Evolutionary conservation across 2,113 vertebrate species (phyloP).

Genomic region (Chlorodrepanis virens): DNA sequence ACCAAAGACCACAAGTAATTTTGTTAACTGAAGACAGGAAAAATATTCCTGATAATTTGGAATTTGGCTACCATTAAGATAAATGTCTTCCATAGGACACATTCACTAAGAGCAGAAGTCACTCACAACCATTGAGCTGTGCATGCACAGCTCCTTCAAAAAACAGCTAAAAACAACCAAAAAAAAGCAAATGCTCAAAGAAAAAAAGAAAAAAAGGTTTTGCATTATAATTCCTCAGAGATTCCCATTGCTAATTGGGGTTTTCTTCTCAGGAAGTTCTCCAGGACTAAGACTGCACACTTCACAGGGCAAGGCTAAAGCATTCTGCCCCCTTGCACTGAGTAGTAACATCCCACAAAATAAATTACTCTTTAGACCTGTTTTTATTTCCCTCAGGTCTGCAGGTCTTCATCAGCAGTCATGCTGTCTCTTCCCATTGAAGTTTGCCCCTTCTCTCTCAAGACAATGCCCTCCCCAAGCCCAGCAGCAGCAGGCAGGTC

Average conservation of each 20-base stretch:
- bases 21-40: slow-evolving; percentile 43
- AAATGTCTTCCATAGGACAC: not conserved
- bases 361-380: not conserved
- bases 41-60: slow-evolving; percentile 5
- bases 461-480: not conserved
- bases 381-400: not conserved
- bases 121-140: not conserved
- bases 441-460: not conserved
- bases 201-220: too few species aligned
- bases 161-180: not conserved
- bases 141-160: not conserved
- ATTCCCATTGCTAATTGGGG: not conserved
- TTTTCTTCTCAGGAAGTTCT: not conserved
- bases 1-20: slow-evolving; percentile 47
- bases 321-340: not conserved
- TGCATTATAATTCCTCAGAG: not conserved
- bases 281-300: not conserved
- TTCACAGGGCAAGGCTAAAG: not conserved
- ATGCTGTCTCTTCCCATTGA: not conserved
- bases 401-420: not conserved
- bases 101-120: not conserved
- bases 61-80: not conserved
- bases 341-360: not conserved
- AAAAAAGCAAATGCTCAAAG: not conserved
- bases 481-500: not conserved